Evolutionary conservation across 2,797 vertebrate genomes (phyloP), one percentile per base, ranked within the genome.

Genomic region (Manis crassicaudata): DNA sequence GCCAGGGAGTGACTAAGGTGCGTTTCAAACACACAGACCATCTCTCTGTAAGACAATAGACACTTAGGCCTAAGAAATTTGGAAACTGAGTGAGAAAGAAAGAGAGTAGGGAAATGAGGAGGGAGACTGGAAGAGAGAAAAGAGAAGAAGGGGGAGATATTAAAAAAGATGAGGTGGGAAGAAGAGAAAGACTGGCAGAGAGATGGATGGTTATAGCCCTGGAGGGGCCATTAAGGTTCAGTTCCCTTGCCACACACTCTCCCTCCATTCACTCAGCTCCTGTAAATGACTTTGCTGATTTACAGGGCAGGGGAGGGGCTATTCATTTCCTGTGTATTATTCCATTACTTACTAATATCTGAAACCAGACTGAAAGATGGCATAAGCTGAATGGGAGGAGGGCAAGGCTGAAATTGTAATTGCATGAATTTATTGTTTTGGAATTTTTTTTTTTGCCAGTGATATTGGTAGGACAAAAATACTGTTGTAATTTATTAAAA

Each of bases 241-340:
- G 84, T 97, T 96, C 96, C 86, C 90, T 86, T 50, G 75, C 79
- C 88, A 73, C 54, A 54, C 52, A 82, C 88, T 96, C 95, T 84
- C 76, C 56, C 37, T 89, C 65, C n/a, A 58, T 62, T 92, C 95
- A 80, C 88, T 96, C 83, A 88, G 90, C 77, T 88, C 72, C 80
- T 91, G 12, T 56, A 97, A 97, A 96, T 96, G 95, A 97, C 88
- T 97, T 92, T 95, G 81, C 90, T 94, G 95, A 97, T 96, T 97
- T 95, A 77, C 70, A 96, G 95, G 77, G 72, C 70, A 89, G 79
- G 94, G 94, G 37, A 96, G 97, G 96, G 90, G 95, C 11, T 93
- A 21, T 62, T 97, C 4, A 46, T 96, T 97, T 98, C 88, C 67
- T 75, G 92, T 40, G 52, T 73, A 96, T 94, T 37, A 92, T 92